These are phyloP conservation scores for Cyprinodon variegatus DNA, from an alignment of 2,113 vertebrate species.

Conservation along the genomic window DNA sequence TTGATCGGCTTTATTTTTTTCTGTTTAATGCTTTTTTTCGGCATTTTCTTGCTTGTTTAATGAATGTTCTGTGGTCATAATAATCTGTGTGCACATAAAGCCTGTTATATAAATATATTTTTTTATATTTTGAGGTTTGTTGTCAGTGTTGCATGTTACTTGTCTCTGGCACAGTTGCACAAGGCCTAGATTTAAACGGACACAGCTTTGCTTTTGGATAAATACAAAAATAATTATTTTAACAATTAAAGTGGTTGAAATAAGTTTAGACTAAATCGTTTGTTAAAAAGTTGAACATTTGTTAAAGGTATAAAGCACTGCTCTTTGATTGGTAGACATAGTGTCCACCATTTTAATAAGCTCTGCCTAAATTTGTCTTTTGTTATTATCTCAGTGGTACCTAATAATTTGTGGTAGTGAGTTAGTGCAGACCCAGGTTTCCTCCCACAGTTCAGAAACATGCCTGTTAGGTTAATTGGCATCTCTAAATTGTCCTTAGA, in stretches of 20 bases:
- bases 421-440: background rate
- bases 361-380: background rate
- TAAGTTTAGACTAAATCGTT: background rate
- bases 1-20: background rate
- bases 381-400: background rate
- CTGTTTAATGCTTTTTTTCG: background rate
- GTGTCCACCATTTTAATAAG: background rate
- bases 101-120: too few species aligned
- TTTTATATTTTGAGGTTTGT: background rate
- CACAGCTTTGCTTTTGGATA: background rate
- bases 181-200: background rate
- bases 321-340: background rate
- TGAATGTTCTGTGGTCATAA: background rate
- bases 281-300: background rate
- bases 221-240: background rate
- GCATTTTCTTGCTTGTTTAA: too few species aligned
- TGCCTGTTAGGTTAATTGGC: too few species aligned
- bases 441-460: too few species aligned
- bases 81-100: background rate
- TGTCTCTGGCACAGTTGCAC: background rate
- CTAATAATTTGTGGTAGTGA: background rate
- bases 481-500: too few species aligned
- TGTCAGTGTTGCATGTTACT: background rate
- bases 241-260: background rate
- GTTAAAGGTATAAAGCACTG: too few species aligned